Percentiles rank a stretch among this genome's conserved stretches.
Conservation (phyloP, 2,113 vertebrate genomes). For the Mus pahari region DNA sequence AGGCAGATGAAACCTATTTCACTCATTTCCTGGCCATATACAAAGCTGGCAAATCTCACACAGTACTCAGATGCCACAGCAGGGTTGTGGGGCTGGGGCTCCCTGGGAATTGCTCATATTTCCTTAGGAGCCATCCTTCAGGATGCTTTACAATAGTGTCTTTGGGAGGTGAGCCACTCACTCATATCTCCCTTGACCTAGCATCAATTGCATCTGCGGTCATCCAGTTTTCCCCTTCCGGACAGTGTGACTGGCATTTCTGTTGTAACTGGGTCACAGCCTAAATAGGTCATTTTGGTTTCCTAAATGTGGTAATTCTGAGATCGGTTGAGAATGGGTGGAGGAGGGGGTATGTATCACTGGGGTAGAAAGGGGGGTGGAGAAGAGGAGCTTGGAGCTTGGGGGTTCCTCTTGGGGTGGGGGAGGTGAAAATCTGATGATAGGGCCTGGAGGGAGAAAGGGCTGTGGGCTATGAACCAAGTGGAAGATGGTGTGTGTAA, state of each 20-base stretch:
- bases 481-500: not conserved
- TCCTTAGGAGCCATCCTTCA: not conserved
- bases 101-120: not conserved
- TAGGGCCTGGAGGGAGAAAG: not conserved
- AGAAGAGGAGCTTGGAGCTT: not conserved
- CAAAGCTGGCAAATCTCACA: not conserved
- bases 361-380: not conserved
- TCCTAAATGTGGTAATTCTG: constrained; percentile 77
- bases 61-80: not conserved
- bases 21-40: not conserved
- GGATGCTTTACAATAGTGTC: not conserved
- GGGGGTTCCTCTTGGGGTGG: too few species aligned
- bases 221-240: constrained; percentile 61
- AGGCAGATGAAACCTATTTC: not conserved
- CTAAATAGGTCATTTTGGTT: constrained; percentile 86
- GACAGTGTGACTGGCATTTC: constrained; percentile 80
- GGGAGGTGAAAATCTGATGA: not conserved
- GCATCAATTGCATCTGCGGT: constrained; percentile 60
- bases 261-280: constrained; percentile 86
- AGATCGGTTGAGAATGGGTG: constrained; percentile 70
- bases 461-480: not conserved
- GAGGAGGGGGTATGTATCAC: not conserved
- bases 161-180: not conserved
- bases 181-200: constrained; percentile 49
- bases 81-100: not conserved